phyloP scores from a whole-genome alignment of 2,113 vertebrate genomes.

The Leucoraja erinaceus region DNA sequence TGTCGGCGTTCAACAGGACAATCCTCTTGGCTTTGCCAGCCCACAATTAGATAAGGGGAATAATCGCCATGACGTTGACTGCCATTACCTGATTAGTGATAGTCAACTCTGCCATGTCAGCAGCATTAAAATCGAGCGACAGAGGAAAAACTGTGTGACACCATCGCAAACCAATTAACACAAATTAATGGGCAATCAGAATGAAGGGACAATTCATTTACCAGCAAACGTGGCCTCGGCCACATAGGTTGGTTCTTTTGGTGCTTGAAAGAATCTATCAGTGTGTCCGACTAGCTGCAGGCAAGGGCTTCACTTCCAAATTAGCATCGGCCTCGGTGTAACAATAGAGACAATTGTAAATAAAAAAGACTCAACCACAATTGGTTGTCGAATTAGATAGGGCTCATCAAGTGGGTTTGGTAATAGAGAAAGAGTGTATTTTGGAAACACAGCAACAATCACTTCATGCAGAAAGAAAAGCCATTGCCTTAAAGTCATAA shows the following conservation, averaged over 20 bases:
- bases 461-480: not conserved
- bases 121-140: constrained; percentile 20
- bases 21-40: constrained; percentile 2
- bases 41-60: constrained; percentile 26
- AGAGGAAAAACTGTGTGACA: constrained; percentile 16
- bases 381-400: not conserved
- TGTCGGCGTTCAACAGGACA: constrained; percentile 1
- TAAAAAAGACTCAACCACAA: not conserved
- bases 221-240: not conserved
- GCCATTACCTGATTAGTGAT: constrained; percentile 28
- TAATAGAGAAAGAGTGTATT: not conserved
- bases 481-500: not conserved
- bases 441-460: not conserved
- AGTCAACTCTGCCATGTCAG: not conserved
- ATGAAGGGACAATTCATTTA: constrained; percentile 28
- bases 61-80: not conserved
- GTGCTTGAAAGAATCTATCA: not conserved
- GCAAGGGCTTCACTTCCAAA: not conserved
- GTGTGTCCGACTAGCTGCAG: not conserved
- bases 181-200: constrained; percentile 21
- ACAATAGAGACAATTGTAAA: not conserved
- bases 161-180: constrained; percentile 24
- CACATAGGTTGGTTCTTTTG: not conserved
- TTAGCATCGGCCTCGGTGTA: not conserved
- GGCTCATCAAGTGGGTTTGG: not conserved